Conservation (phyloP, 2,113 vertebrate genomes). For the Orcinus orca region DNA sequence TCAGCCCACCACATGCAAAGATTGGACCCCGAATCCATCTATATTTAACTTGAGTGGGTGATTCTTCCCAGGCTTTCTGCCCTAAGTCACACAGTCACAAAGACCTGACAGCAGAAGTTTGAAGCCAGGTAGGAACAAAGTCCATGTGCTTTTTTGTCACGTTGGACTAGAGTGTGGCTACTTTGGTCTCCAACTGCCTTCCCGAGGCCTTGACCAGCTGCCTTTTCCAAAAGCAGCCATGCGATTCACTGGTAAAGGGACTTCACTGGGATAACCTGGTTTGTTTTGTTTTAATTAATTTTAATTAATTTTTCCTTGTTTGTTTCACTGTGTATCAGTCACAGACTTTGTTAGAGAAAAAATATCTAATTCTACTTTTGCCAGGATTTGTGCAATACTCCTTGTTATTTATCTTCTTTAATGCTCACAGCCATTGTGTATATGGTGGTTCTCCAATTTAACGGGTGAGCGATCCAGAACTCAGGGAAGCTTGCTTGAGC, state of each 20-base stretch:
- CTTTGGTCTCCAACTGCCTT: not conserved
- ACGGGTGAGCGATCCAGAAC: not conserved
- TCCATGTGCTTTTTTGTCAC: not conserved
- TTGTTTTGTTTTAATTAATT: not conserved
- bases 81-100: not conserved
- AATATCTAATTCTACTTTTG: not conserved
- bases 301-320: not conserved
- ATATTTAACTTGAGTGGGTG: not conserved
- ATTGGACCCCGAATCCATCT: fast-evolving
- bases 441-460: not conserved
- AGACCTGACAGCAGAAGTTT: not conserved
- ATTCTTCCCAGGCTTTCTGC: not conserved
- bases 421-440: fast-evolving
- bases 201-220: not conserved
- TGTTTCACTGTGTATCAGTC: not conserved
- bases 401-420: not conserved
- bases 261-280: no score
- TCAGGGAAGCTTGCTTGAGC: not conserved
- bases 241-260: fast-evolving
- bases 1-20: not conserved
- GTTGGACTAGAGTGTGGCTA: not conserved
- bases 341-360: not conserved
- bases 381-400: not conserved
- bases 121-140: not conserved
- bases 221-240: not conserved